phyloP scores from a whole-genome alignment of 2,888 invertebrate species.

The Rhagonycha lutea region DNA sequence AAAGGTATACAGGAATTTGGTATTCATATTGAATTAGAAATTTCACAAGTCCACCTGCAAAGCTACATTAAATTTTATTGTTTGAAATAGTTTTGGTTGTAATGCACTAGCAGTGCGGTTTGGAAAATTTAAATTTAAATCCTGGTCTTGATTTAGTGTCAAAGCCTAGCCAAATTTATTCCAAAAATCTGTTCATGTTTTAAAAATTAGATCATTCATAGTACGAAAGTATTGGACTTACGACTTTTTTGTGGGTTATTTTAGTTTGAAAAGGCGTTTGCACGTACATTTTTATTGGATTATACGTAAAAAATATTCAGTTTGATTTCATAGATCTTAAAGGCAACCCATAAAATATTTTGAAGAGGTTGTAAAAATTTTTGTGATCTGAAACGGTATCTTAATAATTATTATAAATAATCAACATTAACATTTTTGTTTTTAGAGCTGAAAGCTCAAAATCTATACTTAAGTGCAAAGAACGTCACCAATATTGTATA shows the following conservation, averaged over 20 bases:
- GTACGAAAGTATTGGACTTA: neutral
- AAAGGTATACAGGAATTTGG: neutral
- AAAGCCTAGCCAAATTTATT: neutral
- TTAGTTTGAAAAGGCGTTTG: neutral
- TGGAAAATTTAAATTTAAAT: neutral
- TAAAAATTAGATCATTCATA: neutral
- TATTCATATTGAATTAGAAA: slow-evolving; percentile 14
- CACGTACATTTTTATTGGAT: neutral
- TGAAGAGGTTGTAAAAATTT: neutral
- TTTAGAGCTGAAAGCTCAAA: too few relatives aligned
- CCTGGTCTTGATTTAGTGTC: neutral
- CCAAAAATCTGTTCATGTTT: neutral
- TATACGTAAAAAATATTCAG: neutral
- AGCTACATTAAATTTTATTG: neutral
- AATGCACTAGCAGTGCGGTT: neutral
- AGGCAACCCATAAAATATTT: neutral
- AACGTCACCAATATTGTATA: too few relatives aligned
- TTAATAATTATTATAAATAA: neutral
- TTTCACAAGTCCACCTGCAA: slow-evolving; percentile 15
- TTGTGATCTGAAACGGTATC: neutral
- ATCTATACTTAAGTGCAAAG: too few relatives aligned
- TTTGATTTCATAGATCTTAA: neutral
- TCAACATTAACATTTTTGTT: too few relatives aligned
- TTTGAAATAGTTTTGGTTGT: neutral
- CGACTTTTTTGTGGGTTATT: neutral